Evolutionary conservation across 2,113 vertebrate genomes (phyloP), one percentile per base, ranked within the genome.

Genomic region (Alosa alosa): DNA sequence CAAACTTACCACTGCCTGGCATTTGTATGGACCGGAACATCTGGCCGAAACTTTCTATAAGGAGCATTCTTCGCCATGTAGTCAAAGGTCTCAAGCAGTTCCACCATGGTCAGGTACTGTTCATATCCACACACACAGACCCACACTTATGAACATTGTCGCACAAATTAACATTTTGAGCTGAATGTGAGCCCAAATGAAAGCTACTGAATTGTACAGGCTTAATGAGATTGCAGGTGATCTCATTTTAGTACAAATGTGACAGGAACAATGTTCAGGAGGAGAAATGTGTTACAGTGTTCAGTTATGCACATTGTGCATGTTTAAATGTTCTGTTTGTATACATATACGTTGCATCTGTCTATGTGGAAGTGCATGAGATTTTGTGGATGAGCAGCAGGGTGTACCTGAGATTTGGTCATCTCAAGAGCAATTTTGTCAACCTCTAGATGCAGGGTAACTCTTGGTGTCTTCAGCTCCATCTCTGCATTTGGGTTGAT

Each of bases 361-460:
- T 72, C 10, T 72, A 36, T 72, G 8, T 64, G 64, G 7, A 10
- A 18, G 52, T 55, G 52, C 17, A 18, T 55, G 4, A 55, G 2
- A 55, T 13, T 44, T 17, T 41, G 46, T 57, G 20, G 20, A 13
- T 4, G 36, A 5, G 20, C n/a, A 31, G 9, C 60, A 8, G 64
- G 25, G 75, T 75, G 82, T 90, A 97, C 98, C 96, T 99, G 98
- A 5, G 96, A 95, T 86, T 94, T 98, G 36, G 96, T 98, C 91
- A 99, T 94, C 90, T 99, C 97, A n/a, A 99, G 89, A 20, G 94
- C 95, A 82, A 99, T 98, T 92, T 96, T 96, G 91, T 99, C 97
- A 22, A 99, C 95, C 93, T 98, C 97, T 84, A 99, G 92, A 46
- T 96, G 96, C 83, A 98, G 93, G 22, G 96, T 94, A 0, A 95